phyloP scores from a whole-genome alignment of 1,140 invertebrate species.

The Eriosoma lanigerum region DNA sequence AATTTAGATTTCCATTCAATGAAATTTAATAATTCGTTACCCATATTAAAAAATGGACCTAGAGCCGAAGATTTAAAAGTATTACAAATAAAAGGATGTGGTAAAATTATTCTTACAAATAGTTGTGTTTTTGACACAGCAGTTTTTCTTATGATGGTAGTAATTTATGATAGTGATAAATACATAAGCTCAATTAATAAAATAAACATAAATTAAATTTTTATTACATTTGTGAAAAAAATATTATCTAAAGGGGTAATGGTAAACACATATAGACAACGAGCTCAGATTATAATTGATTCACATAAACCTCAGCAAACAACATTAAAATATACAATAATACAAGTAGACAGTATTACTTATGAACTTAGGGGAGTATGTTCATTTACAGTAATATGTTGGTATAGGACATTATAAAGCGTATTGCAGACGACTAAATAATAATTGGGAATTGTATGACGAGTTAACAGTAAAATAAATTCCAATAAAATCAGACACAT shows the following conservation, averaged over 20 bases:
- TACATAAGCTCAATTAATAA: background rate
- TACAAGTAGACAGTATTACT: too few relatives aligned
- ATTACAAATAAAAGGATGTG: background rate
- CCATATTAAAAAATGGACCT: background rate
- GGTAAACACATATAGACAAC: background rate
- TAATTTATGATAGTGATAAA: background rate
- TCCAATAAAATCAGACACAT: too few relatives aligned
- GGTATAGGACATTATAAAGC: too few relatives aligned
- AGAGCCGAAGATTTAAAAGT: background rate
- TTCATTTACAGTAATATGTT: too few relatives aligned
- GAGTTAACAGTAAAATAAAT: too few relatives aligned
- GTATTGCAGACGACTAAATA: too few relatives aligned
- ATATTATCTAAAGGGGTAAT: background rate
- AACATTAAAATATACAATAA: too few relatives aligned
- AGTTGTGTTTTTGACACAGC: background rate
- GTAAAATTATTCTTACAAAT: background rate
- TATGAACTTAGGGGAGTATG: too few relatives aligned
- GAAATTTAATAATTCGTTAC: background rate
- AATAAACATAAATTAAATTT: background rate
- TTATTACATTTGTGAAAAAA: background rate
- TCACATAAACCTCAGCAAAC: constrained; percentile 1
- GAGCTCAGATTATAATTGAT: background rate
- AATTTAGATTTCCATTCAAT: background rate
- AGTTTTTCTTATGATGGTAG: background rate
- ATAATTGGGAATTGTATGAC: too few relatives aligned